Conservation (phyloP, 1,140 invertebrate genomes). For the Macrocentrus cingulum region DNA sequence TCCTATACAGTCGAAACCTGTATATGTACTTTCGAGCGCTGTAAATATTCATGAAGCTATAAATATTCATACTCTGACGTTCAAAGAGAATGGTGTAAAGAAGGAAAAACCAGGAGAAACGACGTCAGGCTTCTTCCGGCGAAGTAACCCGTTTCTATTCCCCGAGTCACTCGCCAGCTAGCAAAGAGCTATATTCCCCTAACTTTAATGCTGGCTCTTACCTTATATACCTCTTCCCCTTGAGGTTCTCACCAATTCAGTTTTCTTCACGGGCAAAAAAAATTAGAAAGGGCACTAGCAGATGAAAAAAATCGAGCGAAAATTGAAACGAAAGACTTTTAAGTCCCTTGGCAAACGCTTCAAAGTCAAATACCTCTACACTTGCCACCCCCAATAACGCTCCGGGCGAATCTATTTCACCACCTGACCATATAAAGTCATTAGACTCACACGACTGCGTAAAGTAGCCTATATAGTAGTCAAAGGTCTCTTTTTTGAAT, state of each 20-base stretch:
- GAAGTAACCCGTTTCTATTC: slow-evolving; percentile 32
- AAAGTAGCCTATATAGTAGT: too few species aligned
- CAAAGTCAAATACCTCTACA: neutral
- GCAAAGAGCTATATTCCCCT: too few species aligned
- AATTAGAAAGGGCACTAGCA: neutral
- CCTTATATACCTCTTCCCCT: neutral
- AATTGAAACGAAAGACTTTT: neutral
- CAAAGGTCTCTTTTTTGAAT: too few species aligned
- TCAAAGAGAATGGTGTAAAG: slow-evolving; percentile 41
- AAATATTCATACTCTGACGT: slow-evolving; percentile 41
- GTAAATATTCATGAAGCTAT: slow-evolving; percentile 45
- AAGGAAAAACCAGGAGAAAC: slow-evolving; percentile 38
- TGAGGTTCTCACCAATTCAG: neutral
- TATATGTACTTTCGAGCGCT: slow-evolving; percentile 35
- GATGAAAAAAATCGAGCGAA: neutral
- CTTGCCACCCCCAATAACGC: too few species aligned
- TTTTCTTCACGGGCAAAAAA: neutral
- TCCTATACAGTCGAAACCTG: too few species aligned
- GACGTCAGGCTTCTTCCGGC: slow-evolving; percentile 35
- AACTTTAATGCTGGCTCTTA: neutral
- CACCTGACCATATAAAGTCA: too few species aligned
- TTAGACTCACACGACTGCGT: too few species aligned
- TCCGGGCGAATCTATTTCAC: too few species aligned
- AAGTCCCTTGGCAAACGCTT: neutral
- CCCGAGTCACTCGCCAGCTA: neutral